Evolutionary conservation across 1,140 invertebrate genomes (phyloP), one percentile per base, ranked within the genome.

Genomic region (Atta cephalotes): DNA sequence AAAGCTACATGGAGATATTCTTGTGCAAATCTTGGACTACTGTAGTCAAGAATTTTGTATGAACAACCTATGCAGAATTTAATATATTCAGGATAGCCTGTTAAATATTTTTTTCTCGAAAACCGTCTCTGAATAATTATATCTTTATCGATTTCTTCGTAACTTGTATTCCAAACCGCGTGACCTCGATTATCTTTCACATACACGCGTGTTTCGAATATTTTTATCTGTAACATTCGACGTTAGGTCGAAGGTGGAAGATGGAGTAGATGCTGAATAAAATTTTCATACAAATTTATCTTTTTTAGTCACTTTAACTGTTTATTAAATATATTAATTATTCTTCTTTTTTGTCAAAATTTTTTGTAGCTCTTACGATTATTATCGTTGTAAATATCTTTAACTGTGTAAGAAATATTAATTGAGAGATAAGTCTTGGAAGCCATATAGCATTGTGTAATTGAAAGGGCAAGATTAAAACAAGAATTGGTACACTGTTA

Each of bases 141-240:
- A 89, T 89, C 87, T 81, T 92, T 93, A 93, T 93, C 92, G 87
- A 51, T 35, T 65, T 66, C 85, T 86, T 93, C 89, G 74, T 92
- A 90, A 92, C 90, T 87, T 89, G 86, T 89, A 85, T 92, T 92
- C 65, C 65, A 87, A 92, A 91, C 87, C 35, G 82, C 70, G 51
- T 92, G 91, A 93, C 92, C 92, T 92, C 91, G 90, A 91, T 89
- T 92, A 92, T 92, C 91, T 90, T 80, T 87, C 86, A 74, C 65
- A 18, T 21, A 60, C 45, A 77, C 51, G 66, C n/a, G 16, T 28
- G 60, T 85, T 89, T 80, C 62, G 62, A 90, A 90, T 87, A 79
- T 63, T 87, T 90, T 81, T 90, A 90, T 87, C 74, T 84, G 31
- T 18, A 71, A 88, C 49, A 51, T 35, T 25, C 68, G 56, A 84